These are phyloP conservation scores for Periphyllus acericola DNA, from an alignment of 2,888 invertebrate genomes.

Conservation along the genomic window DNA sequence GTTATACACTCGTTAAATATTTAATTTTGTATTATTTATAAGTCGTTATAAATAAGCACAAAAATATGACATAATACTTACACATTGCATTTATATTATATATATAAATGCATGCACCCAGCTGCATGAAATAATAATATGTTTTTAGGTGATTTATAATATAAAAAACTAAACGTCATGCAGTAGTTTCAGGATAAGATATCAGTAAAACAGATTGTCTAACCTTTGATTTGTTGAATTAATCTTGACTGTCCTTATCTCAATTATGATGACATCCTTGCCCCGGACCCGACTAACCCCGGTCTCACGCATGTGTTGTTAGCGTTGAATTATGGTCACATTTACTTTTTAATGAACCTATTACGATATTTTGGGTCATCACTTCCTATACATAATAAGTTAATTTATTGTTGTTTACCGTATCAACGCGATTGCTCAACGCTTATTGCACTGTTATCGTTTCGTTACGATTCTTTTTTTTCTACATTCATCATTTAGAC, in stretches of 20 bases:
- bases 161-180: conserved; percentile 26
- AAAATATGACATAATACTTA: no score
- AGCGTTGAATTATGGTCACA: conserved; percentile 34
- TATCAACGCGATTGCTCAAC: neutral
- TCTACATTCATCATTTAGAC: neutral
- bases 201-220: conserved; percentile 28
- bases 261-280: conserved; percentile 36
- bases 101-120: no score
- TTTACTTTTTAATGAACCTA: conserved; percentile 44
- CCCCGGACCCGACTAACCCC: conserved; percentile 50
- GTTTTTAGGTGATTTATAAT: conserved; percentile 10
- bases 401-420: conserved; percentile 13
- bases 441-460: neutral
- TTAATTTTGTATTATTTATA: no score
- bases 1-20: no score
- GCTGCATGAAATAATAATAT: no score
- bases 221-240: conserved; percentile 28
- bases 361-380: conserved; percentile 43
- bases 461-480: neutral
- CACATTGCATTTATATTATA: no score
- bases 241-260: conserved; percentile 3
- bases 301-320: neutral
- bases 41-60: no score
- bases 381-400: neutral
- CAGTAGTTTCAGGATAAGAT: conserved; percentile 23